phyloP scores from a whole-genome alignment of 2,113 vertebrate genomes.

The Pterocles orientalis region DNA sequence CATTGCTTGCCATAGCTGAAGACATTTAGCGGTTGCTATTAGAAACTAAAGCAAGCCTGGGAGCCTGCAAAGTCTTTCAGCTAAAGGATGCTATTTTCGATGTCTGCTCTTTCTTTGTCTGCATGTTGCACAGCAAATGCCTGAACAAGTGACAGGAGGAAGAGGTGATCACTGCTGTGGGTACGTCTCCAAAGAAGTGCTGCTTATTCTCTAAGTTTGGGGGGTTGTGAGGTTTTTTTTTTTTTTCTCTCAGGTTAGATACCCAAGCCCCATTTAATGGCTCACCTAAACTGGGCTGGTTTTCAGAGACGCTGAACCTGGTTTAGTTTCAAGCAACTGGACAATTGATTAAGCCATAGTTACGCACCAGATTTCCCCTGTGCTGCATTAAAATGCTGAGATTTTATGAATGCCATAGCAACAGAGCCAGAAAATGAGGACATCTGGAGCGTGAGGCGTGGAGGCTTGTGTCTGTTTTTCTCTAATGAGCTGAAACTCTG shows the following conservation, averaged over 20 bases:
- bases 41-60: slow-evolving; percentile 61
- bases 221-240: no score
- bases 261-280: neutral
- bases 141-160: neutral
- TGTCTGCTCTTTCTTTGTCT: slow-evolving; percentile 29
- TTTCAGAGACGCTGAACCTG: neutral
- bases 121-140: neutral
- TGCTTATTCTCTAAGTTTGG: neutral
- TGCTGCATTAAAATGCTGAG: neutral
- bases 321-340: neutral
- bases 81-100: slow-evolving; percentile 12
- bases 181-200: neutral
- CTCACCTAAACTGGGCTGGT: neutral
- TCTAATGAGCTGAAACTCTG: neutral
- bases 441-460: neutral
- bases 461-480: neutral
- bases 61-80: slow-evolving; percentile 31
- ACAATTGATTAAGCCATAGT: neutral
- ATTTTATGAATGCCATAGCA: neutral
- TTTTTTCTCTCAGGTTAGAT: neutral
- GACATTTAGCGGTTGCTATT: slow-evolving; percentile 69
- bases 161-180: neutral
- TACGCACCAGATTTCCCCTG: neutral
- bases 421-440: neutral
- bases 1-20: slow-evolving; percentile 11